phyloP scores from a whole-genome alignment of 2,888 invertebrate species.

The Agelastica alni region DNA sequence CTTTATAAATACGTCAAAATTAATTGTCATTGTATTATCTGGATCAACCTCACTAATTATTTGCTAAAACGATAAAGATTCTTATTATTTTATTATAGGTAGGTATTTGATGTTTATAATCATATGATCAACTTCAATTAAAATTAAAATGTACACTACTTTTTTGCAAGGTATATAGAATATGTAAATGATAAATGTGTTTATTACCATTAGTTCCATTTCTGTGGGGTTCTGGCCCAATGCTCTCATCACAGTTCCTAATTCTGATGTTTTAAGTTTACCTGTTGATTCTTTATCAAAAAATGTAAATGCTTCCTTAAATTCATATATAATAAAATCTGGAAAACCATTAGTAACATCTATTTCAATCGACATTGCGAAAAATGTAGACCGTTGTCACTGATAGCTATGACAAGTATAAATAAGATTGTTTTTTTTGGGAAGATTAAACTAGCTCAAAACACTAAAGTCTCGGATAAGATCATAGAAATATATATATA shows the following conservation, averaged over 20 bases:
- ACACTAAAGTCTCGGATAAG: no score
- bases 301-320: conserved; percentile 18
- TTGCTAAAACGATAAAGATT: no score
- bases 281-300: conserved; percentile 14
- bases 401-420: no score
- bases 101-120: no score
- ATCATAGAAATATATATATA: no score
- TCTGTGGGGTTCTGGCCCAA: conserved; percentile 19
- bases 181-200: neutral
- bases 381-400: no score
- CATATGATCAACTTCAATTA: no score
- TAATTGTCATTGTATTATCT: neutral
- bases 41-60: neutral
- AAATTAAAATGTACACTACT: no score
- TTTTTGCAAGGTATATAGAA: no score
- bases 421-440: no score
- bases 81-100: no score
- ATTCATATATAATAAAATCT: conserved; percentile 1
- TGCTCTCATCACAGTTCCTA: conserved; percentile 18
- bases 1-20: conserved; percentile 6
- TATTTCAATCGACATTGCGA: neutral
- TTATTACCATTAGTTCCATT: conserved; percentile 12
- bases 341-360: conserved; percentile 1
- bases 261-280: conserved; percentile 3
- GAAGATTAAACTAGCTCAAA: no score